phyloP scores from a whole-genome alignment of 2,888 invertebrate species.

The Emesis russula region DNA sequence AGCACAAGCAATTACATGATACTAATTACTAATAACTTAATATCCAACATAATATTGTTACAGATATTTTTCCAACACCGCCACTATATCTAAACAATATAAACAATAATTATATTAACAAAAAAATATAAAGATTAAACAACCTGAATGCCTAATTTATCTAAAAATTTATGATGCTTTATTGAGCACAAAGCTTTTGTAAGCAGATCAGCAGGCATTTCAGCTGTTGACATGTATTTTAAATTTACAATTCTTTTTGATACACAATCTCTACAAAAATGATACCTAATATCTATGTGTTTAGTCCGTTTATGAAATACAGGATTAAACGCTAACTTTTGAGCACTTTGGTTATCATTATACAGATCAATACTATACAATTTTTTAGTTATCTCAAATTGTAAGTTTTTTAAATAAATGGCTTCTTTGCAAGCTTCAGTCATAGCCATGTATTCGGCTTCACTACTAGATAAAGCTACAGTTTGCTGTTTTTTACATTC shows the following conservation, averaged over 20 bases:
- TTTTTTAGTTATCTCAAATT: background rate
- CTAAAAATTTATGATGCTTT: background rate
- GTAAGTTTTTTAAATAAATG: background rate
- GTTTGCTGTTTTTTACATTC: slow-evolving; percentile 42
- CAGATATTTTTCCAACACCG: slow-evolving; percentile 9
- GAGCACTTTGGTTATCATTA: background rate
- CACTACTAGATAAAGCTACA: slow-evolving; percentile 71
- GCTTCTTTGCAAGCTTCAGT: background rate
- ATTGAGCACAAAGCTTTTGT: background rate
- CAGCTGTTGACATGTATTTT: background rate
- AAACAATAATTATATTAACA: no score
- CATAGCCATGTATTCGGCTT: slow-evolving; percentile 26
- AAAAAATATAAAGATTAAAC: background rate
- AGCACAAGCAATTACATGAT: no score
- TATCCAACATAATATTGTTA: no score
- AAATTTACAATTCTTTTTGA: background rate
- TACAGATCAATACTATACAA: background rate
- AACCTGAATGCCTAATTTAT: background rate
- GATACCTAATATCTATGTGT: background rate
- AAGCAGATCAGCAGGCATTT: background rate
- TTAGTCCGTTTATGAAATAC: background rate
- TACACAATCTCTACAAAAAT: slow-evolving; percentile 5
- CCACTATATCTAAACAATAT: slow-evolving; percentile 3
- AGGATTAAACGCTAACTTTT: background rate
- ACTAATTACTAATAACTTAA: no score